Base-by-base conservation (phyloP, 2,888 invertebrate species). In the Heteropelma amictum region DNA sequence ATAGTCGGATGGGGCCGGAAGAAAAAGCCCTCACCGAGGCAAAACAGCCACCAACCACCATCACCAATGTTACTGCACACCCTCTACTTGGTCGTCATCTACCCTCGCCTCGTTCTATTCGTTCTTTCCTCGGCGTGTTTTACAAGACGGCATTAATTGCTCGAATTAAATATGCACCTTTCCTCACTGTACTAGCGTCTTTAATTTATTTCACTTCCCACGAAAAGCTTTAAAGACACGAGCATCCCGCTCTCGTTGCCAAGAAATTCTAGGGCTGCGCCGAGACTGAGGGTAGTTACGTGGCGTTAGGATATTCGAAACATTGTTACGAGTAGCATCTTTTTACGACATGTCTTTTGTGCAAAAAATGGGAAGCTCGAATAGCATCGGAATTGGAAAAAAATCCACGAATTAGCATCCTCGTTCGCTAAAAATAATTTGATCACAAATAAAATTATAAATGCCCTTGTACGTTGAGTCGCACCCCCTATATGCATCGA, bases 71-170 rank as follows among this genome's bases (percentile, higher is more conserved):
- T 71, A 71, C 49, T 51, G 68, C 51, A 28, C 51, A 69, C 72
- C 72, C 72, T 67, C 61, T 53, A 61, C 54, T 69, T 72, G 54
- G 60, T 61, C 61, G 69, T 65, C 60, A 28, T 45, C 49, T 67
- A 56, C 71, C 67, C 70, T 58, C 54, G 33, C 14, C 26, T 42
- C 60, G 30, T 53, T 19, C 21, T 33, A 53, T 45, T 47, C 60
- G 17, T 49, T 56, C 58, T 54, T 61, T 69, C 70, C 71, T 58
- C 42, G 84, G 85, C 87, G 85, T 89, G 89, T 89, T 88, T 89
- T 89, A 88, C 89, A 88, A 88, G 88, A 88, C 88, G 88, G 88
- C 88, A 89, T 89, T 89, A 89, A 89, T 89, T 89, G 88, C 87
- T 86, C 84, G 88, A 89, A 89, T 89, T 88, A 89, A 89, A 88